Evolutionary conservation across 2,888 invertebrate genomes (phyloP).

Genomic region (Spodoptera exigua): DNA sequence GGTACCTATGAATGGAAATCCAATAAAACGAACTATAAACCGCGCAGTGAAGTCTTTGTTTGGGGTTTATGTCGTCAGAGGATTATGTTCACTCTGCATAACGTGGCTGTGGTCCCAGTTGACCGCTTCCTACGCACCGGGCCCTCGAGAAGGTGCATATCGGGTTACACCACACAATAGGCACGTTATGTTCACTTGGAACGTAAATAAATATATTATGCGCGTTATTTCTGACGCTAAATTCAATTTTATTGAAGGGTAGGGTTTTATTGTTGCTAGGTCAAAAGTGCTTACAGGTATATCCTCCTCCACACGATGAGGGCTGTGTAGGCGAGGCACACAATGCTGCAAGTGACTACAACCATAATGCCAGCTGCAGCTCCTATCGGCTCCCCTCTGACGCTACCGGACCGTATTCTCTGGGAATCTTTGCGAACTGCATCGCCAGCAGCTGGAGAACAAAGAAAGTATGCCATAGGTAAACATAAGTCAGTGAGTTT

Average conservation of each 20-base stretch:
- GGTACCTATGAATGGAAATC: constrained; percentile 51
- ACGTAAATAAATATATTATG: constrained; percentile 38
- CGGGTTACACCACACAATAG: constrained; percentile 74
- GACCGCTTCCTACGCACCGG: constrained; percentile 81
- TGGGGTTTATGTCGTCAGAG: constrained; percentile 53
- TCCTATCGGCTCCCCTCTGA: constrained; percentile 74
- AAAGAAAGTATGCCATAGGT: background rate
- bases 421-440: constrained; percentile 74
- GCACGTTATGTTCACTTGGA: constrained; percentile 49
- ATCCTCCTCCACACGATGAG: constrained; percentile 83
- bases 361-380: constrained; percentile 84
- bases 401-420: constrained; percentile 59
- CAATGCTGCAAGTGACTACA: constrained; percentile 79
- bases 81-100: constrained; percentile 52
- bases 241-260: constrained; percentile 17
- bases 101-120: constrained; percentile 74
- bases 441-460: constrained; percentile 64
- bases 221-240: constrained; percentile 8
- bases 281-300: constrained; percentile 77
- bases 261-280: too few species aligned
- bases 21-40: constrained; percentile 58
- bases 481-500: background rate
- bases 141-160: constrained; percentile 64
- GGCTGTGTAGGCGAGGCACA: constrained; percentile 79
- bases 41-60: constrained; percentile 55